phyloP scores from a whole-genome alignment of 2,113 vertebrate species.

The Rhadina sibilatrix region DNA sequence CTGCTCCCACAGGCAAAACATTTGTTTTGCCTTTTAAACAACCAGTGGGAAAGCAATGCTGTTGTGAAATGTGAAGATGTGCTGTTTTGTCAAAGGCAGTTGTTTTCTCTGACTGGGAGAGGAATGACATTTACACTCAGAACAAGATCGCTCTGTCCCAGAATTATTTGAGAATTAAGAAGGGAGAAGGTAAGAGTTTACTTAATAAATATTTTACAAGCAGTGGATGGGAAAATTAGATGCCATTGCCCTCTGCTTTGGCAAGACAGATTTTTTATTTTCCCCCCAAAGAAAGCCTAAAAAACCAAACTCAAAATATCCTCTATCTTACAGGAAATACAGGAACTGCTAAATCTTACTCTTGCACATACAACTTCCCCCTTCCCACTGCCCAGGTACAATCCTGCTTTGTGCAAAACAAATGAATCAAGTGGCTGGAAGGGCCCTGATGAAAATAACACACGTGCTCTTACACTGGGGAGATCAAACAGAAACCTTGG shows the following conservation, averaged over 20 bases:
- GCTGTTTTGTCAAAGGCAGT: background rate
- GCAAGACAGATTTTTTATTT: background rate
- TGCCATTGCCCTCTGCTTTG: background rate
- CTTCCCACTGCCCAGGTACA: background rate
- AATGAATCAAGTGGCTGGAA: conserved; percentile 15
- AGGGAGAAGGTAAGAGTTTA: background rate
- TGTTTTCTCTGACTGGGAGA: background rate
- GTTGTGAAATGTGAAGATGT: background rate
- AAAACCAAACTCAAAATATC: background rate
- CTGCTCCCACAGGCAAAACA: background rate
- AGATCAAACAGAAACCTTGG: conserved; percentile 42
- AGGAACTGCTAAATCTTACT: background rate
- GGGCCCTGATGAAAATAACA: conserved; percentile 46
- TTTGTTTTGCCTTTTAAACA: background rate
- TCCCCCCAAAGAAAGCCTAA: background rate
- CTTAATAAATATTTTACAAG: background rate
- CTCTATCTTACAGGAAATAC: background rate
- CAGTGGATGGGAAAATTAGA: background rate
- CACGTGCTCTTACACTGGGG: background rate
- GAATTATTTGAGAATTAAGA: background rate
- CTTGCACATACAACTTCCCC: background rate
- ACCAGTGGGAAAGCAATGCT: background rate
- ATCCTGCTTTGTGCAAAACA: conserved; percentile 28
- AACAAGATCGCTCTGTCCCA: background rate
- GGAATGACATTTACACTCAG: background rate